Evolutionary conservation across 2,113 vertebrate species (phyloP).

Genomic region (Gnathonemus longibarbis): DNA sequence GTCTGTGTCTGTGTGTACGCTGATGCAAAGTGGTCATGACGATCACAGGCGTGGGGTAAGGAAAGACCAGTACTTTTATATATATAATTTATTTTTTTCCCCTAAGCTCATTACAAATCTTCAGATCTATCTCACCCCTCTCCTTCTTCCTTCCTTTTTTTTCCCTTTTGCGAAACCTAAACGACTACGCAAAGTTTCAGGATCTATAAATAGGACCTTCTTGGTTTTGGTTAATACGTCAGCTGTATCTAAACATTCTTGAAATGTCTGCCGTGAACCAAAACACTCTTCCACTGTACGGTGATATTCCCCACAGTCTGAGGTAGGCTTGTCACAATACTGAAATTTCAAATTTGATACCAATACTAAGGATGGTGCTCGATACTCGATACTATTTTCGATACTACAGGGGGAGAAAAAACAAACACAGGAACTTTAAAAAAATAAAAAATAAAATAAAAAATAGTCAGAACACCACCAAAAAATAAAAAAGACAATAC

Average conservation of each 20-base stretch:
- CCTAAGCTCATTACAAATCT: not conserved
- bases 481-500: no score
- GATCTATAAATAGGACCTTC: slow-evolving; percentile 33
- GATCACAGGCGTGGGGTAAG: not conserved
- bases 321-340: not conserved
- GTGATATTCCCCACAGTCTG: not conserved
- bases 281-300: not conserved
- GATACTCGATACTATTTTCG: no score
- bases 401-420: no score
- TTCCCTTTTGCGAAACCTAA: slow-evolving; percentile 16
- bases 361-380: no score
- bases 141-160: no score
- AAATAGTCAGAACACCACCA: no score
- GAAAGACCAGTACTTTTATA: not conserved
- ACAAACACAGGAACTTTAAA: no score
- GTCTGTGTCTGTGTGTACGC: not conserved
- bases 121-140: not conserved
- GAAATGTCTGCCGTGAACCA: slow-evolving; percentile 24
- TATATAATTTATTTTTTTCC: not conserved
- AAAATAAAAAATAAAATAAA: no score
- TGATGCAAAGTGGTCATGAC: not conserved
- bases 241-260: slow-evolving; percentile 29
- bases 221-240: slow-evolving; percentile 38
- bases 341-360: no score
- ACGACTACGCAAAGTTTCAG: slow-evolving; percentile 39